Evolutionary conservation across 1,140 invertebrate species (phyloP).

Genomic region (Nixonia krombeini): DNA sequence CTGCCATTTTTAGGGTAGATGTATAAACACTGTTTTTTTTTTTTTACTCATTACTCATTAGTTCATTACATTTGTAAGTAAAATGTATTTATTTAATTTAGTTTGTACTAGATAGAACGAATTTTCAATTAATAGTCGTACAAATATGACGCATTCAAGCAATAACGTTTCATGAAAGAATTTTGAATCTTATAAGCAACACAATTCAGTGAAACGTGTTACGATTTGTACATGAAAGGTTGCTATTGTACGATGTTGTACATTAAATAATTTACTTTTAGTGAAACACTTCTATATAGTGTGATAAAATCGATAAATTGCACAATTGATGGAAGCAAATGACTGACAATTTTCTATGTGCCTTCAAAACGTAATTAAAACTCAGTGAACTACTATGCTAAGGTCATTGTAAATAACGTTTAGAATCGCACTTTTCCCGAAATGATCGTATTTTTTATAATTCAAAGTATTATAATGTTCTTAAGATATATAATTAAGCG

Average conservation of each 20-base stretch:
- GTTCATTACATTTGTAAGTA: constrained; percentile 1
- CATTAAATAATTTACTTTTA: constrained; percentile 17
- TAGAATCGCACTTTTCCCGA: constrained; percentile 1
- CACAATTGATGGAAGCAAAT: constrained; percentile 15
- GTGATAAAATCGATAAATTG: not conserved
- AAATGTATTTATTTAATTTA: constrained; percentile 48
- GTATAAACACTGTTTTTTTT: constrained; percentile 18
- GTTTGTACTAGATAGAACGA: constrained; percentile 24
- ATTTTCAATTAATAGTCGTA: constrained; percentile 37
- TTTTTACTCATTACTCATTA: constrained; percentile 23
- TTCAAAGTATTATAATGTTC: constrained; percentile 15
- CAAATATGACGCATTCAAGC: constrained; percentile 33
- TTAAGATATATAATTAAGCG: constrained; percentile 4
- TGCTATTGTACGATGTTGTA: constrained; percentile 21
- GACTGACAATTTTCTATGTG: constrained; percentile 27
- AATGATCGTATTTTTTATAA: constrained; percentile 17
- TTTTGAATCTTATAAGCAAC: constrained; percentile 10
- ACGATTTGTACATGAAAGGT: constrained; percentile 50
- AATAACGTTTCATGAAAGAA: constrained; percentile 24
- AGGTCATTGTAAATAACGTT: constrained; percentile 3
- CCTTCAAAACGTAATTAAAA: constrained; percentile 2
- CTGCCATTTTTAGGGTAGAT: constrained; percentile 22
- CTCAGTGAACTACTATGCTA: not conserved
- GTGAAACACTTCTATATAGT: too few relatives aligned
- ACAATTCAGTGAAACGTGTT: constrained; percentile 41